phyloP scores from a whole-genome alignment of 2,113 vertebrate genomes.

The Apeltes quadracus region DNA sequence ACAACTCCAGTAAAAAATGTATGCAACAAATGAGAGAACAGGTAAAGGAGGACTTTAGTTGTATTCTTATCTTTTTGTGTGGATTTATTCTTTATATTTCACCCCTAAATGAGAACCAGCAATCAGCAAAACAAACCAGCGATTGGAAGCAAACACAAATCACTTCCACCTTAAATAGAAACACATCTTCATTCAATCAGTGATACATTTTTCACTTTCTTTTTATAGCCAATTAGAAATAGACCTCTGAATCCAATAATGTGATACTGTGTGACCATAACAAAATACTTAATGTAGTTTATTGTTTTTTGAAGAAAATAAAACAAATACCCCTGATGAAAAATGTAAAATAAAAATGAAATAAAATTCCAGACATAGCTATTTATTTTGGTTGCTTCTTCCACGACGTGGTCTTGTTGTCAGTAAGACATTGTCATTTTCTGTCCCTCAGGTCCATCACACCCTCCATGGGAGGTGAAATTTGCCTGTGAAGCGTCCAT shows the following conservation, averaged over 20 bases:
- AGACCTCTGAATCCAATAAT: not conserved
- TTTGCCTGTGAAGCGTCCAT: conserved; percentile 89
- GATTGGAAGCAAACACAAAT: not conserved
- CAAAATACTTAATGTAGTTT: conserved; percentile 9
- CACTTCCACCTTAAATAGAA: not conserved
- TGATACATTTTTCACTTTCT: not conserved
- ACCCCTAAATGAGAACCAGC: not conserved
- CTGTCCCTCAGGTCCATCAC: conserved; percentile 62
- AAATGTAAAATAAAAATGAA: conserved; percentile 14
- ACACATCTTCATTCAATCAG: not conserved
- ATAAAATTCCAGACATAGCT: not conserved
- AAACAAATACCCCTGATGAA: not conserved
- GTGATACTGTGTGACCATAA: not conserved
- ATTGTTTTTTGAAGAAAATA: conserved; percentile 12
- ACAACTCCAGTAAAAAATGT: not conserved
- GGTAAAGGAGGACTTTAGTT: not conserved
- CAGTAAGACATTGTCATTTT: not conserved
- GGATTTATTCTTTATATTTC: not conserved
- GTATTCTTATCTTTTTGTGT: not conserved
- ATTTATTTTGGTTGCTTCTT: conserved; percentile 12
- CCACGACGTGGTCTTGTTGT: not conserved
- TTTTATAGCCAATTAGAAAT: not conserved
- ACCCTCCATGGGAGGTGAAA: conserved; percentile 84
- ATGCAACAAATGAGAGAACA: not conserved
- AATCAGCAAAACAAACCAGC: not conserved